Evolutionary conservation across 2,113 vertebrate species (phyloP).

Genomic region (Mustelus asterias): DNA sequence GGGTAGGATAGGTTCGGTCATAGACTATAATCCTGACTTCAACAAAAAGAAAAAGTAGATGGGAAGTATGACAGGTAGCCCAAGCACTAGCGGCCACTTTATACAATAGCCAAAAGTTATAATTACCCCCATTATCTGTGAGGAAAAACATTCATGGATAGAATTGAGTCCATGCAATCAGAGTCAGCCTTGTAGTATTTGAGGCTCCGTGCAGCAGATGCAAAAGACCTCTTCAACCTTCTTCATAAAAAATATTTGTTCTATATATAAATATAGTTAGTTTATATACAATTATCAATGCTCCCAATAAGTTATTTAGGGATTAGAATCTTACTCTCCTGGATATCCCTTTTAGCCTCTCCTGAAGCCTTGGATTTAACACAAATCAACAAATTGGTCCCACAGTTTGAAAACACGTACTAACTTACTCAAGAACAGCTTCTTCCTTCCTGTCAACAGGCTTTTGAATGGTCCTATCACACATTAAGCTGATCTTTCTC

Average conservation of each 20-base stretch:
- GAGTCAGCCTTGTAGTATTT: not conserved
- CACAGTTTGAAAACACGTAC: not conserved
- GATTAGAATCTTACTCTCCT: not conserved
- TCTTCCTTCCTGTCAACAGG: too few species aligned
- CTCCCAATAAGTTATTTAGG: not conserved
- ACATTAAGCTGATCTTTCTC: too few species aligned
- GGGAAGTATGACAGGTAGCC: not conserved
- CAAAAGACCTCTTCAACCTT: not conserved
- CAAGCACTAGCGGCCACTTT: not conserved
- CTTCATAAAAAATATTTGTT: not conserved
- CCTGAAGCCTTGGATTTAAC: not conserved
- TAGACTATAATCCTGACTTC: not conserved
- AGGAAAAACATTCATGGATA: not conserved
- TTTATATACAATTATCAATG: not conserved
- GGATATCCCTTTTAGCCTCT: not conserved
- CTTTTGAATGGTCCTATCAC: too few species aligned
- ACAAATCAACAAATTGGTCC: not conserved
- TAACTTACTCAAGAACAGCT: too few species aligned
- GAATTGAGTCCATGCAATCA: not conserved
- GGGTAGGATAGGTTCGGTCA: not conserved
- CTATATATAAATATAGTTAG: not conserved
- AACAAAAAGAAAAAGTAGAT: not conserved
- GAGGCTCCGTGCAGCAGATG: not conserved
- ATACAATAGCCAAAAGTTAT: not conserved
- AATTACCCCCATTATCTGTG: not conserved